Base-by-base conservation (phyloP, 2,888 invertebrate species). In the Sinhomidia bicolor region DNA sequence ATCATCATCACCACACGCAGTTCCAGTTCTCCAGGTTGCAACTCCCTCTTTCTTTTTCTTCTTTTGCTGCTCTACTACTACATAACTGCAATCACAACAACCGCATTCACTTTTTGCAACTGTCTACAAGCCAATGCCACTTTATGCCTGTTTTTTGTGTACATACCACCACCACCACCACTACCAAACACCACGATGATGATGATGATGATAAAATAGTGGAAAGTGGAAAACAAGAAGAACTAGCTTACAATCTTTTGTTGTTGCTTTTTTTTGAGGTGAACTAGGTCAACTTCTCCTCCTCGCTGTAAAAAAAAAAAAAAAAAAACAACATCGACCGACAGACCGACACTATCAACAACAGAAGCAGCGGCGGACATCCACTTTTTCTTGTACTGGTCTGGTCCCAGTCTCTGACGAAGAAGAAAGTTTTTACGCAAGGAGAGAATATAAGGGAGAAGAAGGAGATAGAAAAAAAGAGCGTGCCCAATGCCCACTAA, bases 251-350 rank as follows among this genome's bases (percentile, higher is more conserved):
- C 68, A 57, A 44, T 41, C 76, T 41, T 44, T 41, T 60, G 47
- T 47, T 74, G 44, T n/a, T 44, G 29, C 32, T 36, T 86, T 23
- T 62, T 76, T 51, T 57, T 84, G 88, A 83, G 88, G 88, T 88
- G 83, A 88, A 88, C 88, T 88, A 80, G 88, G 88, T 88, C 88
- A 88, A 84, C 88, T 88, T 88, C 65, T 88, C 51, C 82, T 76
- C 60, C 83, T 76, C 51, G 20, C 47, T 62, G 3, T 36, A 7
- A 5, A 36, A 7, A 36, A 36, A 7, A 36, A 36, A 7, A 36
- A 36, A 7, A 36, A 36, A 36, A 36, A 36, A 36, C 36, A 36
- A 36, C 36, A 36, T 7, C 36, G 20, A 17, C 32, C 4, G 51
- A 83, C 47, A 14, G 57, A 60, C 71, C 71, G 44, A 41, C 68